Conservation (phyloP, 2,888 invertebrate species). For the Aphelenchoides bicaudatus region DNA sequence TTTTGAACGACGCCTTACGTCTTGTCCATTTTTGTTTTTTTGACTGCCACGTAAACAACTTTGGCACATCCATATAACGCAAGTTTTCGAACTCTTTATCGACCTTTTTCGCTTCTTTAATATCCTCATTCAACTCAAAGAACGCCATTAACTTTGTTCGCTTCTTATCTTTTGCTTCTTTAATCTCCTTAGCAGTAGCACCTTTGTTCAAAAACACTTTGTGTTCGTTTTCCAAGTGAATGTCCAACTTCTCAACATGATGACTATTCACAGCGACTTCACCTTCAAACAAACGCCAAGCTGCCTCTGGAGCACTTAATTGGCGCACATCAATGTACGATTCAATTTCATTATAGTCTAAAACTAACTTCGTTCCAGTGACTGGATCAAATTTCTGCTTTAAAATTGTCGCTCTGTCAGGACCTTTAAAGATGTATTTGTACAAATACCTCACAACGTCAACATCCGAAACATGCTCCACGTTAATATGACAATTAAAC, state of each 20-base stretch:
- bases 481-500: constrained; percentile 62
- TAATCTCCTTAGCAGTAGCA: constrained; percentile 21
- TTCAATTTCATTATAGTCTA: constrained; percentile 49
- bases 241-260: constrained; percentile 50
- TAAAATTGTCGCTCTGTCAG: constrained; percentile 28
- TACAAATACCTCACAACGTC: constrained; percentile 51
- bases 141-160: constrained; percentile 18
- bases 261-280: constrained; percentile 54
- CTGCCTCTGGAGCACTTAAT: constrained; percentile 55
- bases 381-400: background rate
- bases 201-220: constrained; percentile 20
- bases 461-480: constrained; percentile 53
- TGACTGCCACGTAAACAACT: constrained; percentile 15
- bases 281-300: constrained; percentile 50
- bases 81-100: background rate
- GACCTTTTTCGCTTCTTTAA: background rate
- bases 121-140: constrained; percentile 13
- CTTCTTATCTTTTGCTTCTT: background rate
- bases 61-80: constrained; percentile 14
- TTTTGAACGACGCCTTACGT: constrained; percentile 11
- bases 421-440: constrained; percentile 58
- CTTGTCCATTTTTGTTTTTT: constrained; percentile 13
- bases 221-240: constrained; percentile 42
- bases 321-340: constrained; percentile 54
- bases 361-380: background rate